Conservation (phyloP, 2,113 vertebrate genomes). For the Clarias gariepinus region DNA sequence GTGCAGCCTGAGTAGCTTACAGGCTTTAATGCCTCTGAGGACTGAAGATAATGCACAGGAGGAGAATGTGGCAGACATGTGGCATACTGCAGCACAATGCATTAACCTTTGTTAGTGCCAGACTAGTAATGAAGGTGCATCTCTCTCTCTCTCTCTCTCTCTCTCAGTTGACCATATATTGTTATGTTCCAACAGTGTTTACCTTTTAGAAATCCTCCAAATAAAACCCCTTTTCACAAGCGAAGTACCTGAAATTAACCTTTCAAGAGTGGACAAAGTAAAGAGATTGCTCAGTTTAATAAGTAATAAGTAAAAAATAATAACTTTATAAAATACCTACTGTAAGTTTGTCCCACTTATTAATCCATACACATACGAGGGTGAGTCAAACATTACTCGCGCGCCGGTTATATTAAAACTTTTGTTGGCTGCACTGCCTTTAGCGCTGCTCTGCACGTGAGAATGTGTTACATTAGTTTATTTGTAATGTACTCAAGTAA, state of each 20-base stretch:
- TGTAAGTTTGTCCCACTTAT: not conserved
- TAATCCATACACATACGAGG: not conserved
- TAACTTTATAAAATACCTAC: not conserved
- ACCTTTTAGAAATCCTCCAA: not conserved
- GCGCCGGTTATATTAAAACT: no score
- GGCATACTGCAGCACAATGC: constrained; percentile 41
- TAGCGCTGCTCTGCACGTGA: no score
- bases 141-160: not conserved
- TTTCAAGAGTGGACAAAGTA: not conserved
- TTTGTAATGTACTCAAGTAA: no score
- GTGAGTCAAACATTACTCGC: no score
- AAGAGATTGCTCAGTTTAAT: not conserved
- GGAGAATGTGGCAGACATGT: constrained; percentile 51
- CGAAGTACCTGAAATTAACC: not conserved
- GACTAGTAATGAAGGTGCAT: constrained; percentile 7
- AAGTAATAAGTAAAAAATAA: not conserved
- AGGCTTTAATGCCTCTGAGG: constrained; percentile 50
- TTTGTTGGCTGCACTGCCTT: no score
- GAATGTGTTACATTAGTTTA: no score
- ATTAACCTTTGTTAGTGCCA: constrained; percentile 48
- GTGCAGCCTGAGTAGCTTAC: constrained; percentile 47
- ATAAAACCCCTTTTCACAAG: not conserved
- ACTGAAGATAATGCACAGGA: constrained; percentile 50
- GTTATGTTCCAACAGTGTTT: not conserved
- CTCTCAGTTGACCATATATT: not conserved